phyloP scores from a whole-genome alignment of 2,888 invertebrate species.

The Cantharis lateralis region DNA sequence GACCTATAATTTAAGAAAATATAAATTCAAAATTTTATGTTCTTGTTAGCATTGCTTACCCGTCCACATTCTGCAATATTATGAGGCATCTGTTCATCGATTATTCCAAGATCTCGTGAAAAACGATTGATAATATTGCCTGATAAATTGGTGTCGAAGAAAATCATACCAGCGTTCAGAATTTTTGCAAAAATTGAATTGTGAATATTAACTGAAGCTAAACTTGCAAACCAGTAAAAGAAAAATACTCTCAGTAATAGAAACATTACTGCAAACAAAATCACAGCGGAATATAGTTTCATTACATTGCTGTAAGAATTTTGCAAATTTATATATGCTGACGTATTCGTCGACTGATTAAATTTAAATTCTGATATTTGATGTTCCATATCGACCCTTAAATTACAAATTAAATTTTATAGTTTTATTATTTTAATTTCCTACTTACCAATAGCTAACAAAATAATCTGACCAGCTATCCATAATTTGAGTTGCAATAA shows the following conservation, averaged over 20 bases:
- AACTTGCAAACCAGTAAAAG: conserved; percentile 19
- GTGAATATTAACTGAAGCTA: conserved; percentile 22
- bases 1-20: conserved; percentile 52
- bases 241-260: conserved; percentile 38
- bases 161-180: conserved; percentile 20
- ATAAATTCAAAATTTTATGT: background rate
- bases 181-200: conserved; percentile 22
- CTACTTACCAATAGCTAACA: conserved; percentile 13
- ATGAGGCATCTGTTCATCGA: conserved; percentile 25
- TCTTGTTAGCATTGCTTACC: background rate
- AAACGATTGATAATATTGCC: conserved; percentile 31
- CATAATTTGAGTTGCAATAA: conserved; percentile 34
- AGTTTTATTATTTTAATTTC: background rate
- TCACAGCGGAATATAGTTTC: conserved; percentile 39
- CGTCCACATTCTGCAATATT: background rate
- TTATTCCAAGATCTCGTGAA: conserved; percentile 29
- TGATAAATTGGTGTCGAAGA: conserved; percentile 21
- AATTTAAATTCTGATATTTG: conserved; percentile 4
- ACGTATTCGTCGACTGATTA: conserved; percentile 8
- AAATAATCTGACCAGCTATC: conserved; percentile 37
- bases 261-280: conserved; percentile 35
- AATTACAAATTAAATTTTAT: background rate
- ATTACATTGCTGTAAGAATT: conserved; percentile 17
- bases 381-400: conserved; percentile 30
- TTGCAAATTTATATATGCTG: background rate